Conservation (phyloP, 2,888 invertebrate species). For the Meandrusa payeni region DNA sequence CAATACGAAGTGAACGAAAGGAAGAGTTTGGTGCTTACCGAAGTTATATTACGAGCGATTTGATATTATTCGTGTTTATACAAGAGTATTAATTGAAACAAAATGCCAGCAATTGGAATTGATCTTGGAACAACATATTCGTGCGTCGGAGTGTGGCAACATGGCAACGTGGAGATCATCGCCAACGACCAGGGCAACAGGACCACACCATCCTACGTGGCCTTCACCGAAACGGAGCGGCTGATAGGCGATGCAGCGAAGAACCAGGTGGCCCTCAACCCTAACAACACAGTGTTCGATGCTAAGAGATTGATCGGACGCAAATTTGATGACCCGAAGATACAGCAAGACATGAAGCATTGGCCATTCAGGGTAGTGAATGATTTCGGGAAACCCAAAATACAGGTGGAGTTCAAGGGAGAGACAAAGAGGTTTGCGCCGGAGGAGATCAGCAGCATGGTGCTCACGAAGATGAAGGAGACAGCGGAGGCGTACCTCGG, state of each 20-base stretch:
- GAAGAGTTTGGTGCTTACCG: conserved; percentile 48
- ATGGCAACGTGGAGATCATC: conserved; percentile 88
- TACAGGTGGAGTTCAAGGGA: conserved; percentile 84
- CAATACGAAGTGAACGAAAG: conserved; percentile 43
- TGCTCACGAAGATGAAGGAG: conserved; percentile 91
- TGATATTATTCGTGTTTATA: conserved; percentile 26
- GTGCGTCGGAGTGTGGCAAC: conserved; percentile 77
- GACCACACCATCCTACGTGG: conserved; percentile 88
- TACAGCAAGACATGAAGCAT: conserved; percentile 89
- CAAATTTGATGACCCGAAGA: conserved; percentile 85
- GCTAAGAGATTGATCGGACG: conserved; percentile 91
- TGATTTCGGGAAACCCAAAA: conserved; percentile 84
- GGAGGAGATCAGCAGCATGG: conserved; percentile 88
- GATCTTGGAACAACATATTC: conserved; percentile 37
- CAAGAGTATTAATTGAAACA: conserved; percentile 33
- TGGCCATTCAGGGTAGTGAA: conserved; percentile 90
- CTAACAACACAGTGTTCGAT: conserved; percentile 86
- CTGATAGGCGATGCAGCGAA: conserved; percentile 86
- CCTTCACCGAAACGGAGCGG: conserved; percentile 85
- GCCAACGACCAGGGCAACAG: conserved; percentile 85
- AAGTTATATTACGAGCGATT: conserved; percentile 36
- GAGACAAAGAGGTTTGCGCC: conserved; percentile 84
- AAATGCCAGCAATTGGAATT: conserved; percentile 78
- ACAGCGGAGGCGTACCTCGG: conserved; percentile 88
- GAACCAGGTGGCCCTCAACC: conserved; percentile 87